Evolutionary conservation across 1,140 invertebrate genomes (phyloP).

Genomic region (Pararge aegeria): DNA sequence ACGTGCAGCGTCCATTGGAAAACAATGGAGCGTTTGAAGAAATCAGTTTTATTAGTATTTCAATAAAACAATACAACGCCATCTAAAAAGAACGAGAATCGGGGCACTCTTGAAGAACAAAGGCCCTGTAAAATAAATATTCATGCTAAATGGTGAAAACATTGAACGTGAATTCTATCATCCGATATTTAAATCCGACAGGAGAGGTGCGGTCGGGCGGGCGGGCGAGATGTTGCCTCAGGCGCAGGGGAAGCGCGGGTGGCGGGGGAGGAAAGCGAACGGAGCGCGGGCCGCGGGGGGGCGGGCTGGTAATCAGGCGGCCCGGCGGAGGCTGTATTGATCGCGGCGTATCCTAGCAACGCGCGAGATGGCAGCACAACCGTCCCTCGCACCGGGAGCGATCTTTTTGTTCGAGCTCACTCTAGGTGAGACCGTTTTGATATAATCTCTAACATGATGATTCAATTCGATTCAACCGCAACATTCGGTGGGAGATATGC

Average conservation of each 20-base stretch:
- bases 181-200: constrained; percentile 76
- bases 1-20: background rate
- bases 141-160: constrained; percentile 62
- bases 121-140: constrained; percentile 54
- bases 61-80: constrained; percentile 15
- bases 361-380: constrained; percentile 72
- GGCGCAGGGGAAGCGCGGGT: constrained; percentile 38
- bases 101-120: constrained; percentile 35
- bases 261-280: constrained; percentile 12
- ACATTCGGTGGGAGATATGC: constrained; percentile 40
- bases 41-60: background rate
- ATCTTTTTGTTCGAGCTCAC: constrained; percentile 66
- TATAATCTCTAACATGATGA: constrained; percentile 65
- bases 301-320: constrained; percentile 69
- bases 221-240: constrained; percentile 45
- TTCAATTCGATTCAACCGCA: constrained; percentile 59
- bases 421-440: constrained; percentile 71
- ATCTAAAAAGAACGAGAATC: constrained; percentile 24
- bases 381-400: constrained; percentile 50
- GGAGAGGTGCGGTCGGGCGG: constrained; percentile 52
- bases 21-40: background rate
- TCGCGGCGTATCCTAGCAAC: constrained; percentile 74
- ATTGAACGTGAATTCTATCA: constrained; percentile 77
- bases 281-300: constrained; percentile 29
- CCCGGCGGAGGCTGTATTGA: constrained; percentile 78